Percentiles rank a stretch among this genome's conserved stretches.
phyloP scores from a whole-genome alignment of 2,113 vertebrate genomes.

The Ictalurus furcatus region DNA sequence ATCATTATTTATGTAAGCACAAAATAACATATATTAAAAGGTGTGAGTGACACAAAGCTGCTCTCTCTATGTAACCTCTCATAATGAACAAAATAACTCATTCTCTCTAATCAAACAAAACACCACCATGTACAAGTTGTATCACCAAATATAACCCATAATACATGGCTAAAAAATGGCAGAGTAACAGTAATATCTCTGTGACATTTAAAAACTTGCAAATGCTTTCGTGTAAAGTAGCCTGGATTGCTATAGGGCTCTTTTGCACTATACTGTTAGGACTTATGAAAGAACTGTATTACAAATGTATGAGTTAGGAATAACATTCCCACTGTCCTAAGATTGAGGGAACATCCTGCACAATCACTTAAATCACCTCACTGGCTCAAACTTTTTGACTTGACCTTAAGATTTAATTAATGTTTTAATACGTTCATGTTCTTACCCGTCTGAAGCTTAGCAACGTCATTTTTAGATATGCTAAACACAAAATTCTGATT shows the following conservation, averaged over 20 bases:
- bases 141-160: not conserved
- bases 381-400: not conserved
- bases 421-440: not conserved
- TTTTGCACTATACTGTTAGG: not conserved
- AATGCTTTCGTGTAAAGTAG: not conserved
- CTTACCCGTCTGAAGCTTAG: not conserved
- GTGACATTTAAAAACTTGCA: not conserved
- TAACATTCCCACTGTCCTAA: not conserved
- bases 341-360: not conserved
- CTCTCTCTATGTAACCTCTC: not conserved
- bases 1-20: not conserved
- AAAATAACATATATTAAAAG: not conserved
- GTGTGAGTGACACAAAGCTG: not conserved
- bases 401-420: not conserved
- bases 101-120: not conserved
- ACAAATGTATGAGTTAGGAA: not conserved
- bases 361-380: not conserved
- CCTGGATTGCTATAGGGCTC: not conserved
- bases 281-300: not conserved
- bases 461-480: not conserved
- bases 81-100: not conserved
- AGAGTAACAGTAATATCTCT: not conserved
- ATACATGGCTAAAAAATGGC: not conserved
- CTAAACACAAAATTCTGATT: not conserved
- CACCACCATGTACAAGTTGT: not conserved